Base-by-base conservation (phyloP, 2,888 invertebrate species). In the Cetonia aurata region DNA sequence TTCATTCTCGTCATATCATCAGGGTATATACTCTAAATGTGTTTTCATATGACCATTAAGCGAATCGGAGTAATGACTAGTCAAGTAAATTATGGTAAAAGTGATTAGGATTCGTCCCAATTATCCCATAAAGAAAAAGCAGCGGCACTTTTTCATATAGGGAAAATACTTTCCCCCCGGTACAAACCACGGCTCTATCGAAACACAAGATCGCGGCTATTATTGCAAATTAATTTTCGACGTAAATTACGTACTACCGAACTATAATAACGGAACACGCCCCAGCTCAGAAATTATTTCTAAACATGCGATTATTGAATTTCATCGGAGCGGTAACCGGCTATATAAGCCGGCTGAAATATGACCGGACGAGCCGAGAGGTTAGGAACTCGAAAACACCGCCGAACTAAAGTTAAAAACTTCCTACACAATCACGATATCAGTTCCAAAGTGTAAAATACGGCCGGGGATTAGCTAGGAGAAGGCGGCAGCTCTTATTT, bases 161-260 rank as follows among this genome's bases (percentile, higher is more conserved):
- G 25, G 25, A 4, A 25, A 25, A 25, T 25, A 25, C 3, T 25
- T 25, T 25, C 4, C 25, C 25, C 25, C 25, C 25, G 4, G 25
- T 25, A 13, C 31, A 13, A 44, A 31, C 10, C n/a, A n/a, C 6
- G 25, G n/a, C n/a, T 19, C 25, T 46, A 60, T 46, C 31, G 25
- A 60, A 46, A 15, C 60, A 52, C 50, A 52, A 60, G 42, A 52
- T 69, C 69, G 60, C 12, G 12, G 42, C 60, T 69, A 69, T 60
- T 69, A 60, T 60, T 60, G 52, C 52, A 60, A 69, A 69, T 69
- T 69, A 53, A 69, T 69, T 69, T 69, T 52, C 69, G 17, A 69
- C 52, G 60, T 52, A 69, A 69, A 69, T 69, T 69, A 60, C 52
- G 60, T 19, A 55, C 19, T 41, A 37, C 12, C 12, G n/a, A 15